Conservation (phyloP, 2,113 vertebrate species). For the Sturnus vulgaris region DNA sequence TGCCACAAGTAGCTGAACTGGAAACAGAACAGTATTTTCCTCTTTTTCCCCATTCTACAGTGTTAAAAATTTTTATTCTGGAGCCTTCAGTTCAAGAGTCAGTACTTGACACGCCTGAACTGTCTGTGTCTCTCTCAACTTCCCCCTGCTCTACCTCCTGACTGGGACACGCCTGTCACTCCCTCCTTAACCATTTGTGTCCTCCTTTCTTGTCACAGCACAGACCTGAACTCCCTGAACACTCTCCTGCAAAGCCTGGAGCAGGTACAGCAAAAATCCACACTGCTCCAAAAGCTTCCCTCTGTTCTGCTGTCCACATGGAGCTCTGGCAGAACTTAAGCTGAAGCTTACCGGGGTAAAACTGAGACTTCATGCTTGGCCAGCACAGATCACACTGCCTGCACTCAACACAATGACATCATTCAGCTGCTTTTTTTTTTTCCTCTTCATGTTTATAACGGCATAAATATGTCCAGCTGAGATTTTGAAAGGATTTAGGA, state of each 20-base stretch:
- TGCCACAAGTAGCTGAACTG: neutral
- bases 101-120: neutral
- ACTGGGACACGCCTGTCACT: neutral
- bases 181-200: neutral
- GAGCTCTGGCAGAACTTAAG: neutral
- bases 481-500: constrained; percentile 27
- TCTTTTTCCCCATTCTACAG: neutral
- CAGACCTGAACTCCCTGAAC: neutral
- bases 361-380: neutral
- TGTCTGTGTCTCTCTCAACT: neutral
- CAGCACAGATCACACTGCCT: neutral
- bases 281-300: neutral
- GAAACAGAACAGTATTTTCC: neutral
- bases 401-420: neutral
- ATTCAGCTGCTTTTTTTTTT: neutral
- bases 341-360: neutral
- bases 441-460: neutral
- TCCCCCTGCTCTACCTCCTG: neutral
- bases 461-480: neutral
- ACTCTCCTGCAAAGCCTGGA: neutral
- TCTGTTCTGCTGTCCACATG: neutral
- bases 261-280: neutral
- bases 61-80: neutral
- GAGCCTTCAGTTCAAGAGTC: neutral
- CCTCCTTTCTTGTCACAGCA: neutral